Base-by-base conservation (phyloP, 2,888 invertebrate species). In the Drymonia ruficornis region DNA sequence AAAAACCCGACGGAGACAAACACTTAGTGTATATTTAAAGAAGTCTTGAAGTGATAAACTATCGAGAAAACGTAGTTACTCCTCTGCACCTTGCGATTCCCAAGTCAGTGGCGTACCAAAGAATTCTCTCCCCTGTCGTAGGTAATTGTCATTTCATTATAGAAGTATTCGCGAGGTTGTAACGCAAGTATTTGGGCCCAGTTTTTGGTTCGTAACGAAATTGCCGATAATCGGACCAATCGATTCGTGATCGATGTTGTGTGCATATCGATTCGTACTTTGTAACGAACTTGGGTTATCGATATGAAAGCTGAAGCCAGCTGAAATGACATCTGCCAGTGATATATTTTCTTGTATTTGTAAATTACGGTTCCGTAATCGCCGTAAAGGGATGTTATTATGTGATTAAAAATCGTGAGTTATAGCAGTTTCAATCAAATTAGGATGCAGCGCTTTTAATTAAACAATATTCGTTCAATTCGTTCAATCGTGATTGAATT, bases 61-160 rank as follows among this genome's bases (percentile, higher is more conserved):
- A 53, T 76, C 80, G 83, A 80, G 70, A 73, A 72, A 63, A 34
- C 38, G 42, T 72, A 65, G 83, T 81, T 61, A 59, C 3, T 49
- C 16, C 50, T 23, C 61, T 71, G 68, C 68, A 64, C 66, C 65
- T 70, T 72, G 70, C 67, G 67, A 81, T 78, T 76, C 80, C 76
- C 78, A 83, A 81, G 74, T 72, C 78, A 59, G 63, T 68, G 70
- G 63, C 56, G 66, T 63, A 66, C 68, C 73, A 70, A 72, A 80
- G 85, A 86, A 86, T 86, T 76, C 80, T 56, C 67, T 63, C 69
- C 73, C 72, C 69, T 76, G 76, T 77, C 81, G 81, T 77, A 76
- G 64, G 87, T 90, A 91, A 91, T 91, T 91, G 90, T 89, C 88
- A 88, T 91, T 90, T 91, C 91, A 89, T 91, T 91, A 91, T 81